phyloP scores from a whole-genome alignment of 2,888 invertebrate genomes.

The Lamellibrachia columna region DNA sequence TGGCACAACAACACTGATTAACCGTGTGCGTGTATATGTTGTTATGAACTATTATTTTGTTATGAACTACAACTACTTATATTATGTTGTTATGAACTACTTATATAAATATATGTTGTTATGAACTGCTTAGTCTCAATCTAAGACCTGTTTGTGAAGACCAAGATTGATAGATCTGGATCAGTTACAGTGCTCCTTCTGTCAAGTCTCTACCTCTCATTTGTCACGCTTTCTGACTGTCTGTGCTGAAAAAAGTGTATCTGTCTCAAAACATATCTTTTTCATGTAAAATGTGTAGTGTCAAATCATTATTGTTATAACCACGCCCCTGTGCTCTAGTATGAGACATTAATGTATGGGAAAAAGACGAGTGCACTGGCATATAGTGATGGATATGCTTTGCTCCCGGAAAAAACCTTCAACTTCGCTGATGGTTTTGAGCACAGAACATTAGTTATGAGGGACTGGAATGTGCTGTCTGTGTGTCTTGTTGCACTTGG shows the following conservation, averaged over 20 bases:
- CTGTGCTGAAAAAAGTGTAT: neutral
- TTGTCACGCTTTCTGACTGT: too few relatives aligned
- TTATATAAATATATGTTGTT: too few relatives aligned
- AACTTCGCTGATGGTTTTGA: neutral
- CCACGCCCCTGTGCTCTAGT: neutral
- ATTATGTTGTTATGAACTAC: too few relatives aligned
- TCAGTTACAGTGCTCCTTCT: too few relatives aligned
- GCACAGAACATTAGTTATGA: neutral
- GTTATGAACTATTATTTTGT: too few relatives aligned
- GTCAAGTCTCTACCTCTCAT: too few relatives aligned
- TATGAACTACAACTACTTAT: too few relatives aligned
- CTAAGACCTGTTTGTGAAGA: too few relatives aligned
- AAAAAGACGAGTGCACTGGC: neutral
- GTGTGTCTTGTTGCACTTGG: neutral
- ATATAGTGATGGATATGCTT: neutral
- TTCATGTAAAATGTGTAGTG: neutral
- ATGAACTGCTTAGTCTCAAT: too few relatives aligned
- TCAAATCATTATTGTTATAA: neutral
- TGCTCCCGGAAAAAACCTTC: neutral
- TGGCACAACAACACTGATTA: too few relatives aligned
- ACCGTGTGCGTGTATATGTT: too few relatives aligned
- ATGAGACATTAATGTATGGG: neutral
- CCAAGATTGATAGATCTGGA: too few relatives aligned
- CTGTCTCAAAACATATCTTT: neutral
- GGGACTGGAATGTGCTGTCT: neutral